These are phyloP conservation scores for Diaprepes abbreviatus DNA, from an alignment of 2,888 invertebrate genomes.

Conservation along the genomic window DNA sequence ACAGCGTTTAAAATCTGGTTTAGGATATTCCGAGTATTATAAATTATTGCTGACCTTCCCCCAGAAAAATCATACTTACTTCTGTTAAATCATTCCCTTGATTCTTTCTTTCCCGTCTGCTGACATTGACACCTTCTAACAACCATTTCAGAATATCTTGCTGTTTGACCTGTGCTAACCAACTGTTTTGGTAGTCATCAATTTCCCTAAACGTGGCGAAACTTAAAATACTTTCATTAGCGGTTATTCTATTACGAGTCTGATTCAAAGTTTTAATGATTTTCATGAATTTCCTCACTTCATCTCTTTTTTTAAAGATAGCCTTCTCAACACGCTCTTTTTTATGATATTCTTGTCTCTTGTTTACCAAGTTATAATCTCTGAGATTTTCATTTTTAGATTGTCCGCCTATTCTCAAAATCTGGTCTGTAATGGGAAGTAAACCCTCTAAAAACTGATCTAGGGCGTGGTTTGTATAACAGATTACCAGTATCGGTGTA, in stretches of 20 bases:
- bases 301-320: slow-evolving; percentile 31
- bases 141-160: slow-evolving; percentile 56
- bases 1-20: no score
- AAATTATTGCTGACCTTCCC: no score
- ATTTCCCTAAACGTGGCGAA: slow-evolving; percentile 55
- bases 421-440: slow-evolving; percentile 70
- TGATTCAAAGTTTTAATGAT: neutral
- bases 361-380: slow-evolving; percentile 36
- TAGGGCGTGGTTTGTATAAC: slow-evolving; percentile 89
- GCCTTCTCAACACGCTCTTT: slow-evolving; percentile 2
- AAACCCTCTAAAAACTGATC: slow-evolving; percentile 88
- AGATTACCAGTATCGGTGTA: slow-evolving; percentile 80
- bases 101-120: neutral
- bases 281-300: slow-evolving; percentile 33
- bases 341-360: neutral
- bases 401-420: slow-evolving; percentile 80
- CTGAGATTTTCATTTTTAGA: slow-evolving; percentile 69
- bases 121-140: slow-evolving; percentile 15
- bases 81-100: neutral
- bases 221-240: slow-evolving; percentile 60
- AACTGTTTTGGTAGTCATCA: slow-evolving; percentile 61
- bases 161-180: slow-evolving; percentile 59
- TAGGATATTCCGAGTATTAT: no score
- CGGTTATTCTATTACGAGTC: neutral
- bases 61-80: neutral